Conservation (phyloP, 2,888 invertebrate species). For the Stenodera caucasica region DNA sequence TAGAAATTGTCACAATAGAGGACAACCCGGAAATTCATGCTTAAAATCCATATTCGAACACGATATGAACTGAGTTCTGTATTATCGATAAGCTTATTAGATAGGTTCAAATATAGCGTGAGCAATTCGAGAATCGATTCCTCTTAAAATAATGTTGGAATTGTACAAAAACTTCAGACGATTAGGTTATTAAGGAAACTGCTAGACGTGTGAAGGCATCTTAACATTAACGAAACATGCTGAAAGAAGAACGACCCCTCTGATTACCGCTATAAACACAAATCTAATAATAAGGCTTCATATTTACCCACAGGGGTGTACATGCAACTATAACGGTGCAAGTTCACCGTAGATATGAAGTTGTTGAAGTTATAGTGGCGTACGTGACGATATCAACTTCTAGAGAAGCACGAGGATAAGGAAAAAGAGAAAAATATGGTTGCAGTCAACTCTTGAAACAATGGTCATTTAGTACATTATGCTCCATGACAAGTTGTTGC, state of each 20-base stretch:
- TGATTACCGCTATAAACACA: background rate
- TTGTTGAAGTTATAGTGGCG: conserved; percentile 16
- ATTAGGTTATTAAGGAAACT: no score
- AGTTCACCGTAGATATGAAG: conserved; percentile 27
- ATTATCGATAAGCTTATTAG: conserved; percentile 44
- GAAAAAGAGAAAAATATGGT: background rate
- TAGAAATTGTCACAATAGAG: conserved; percentile 31
- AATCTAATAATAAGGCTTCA: conserved; percentile 10
- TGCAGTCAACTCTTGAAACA: conserved; percentile 31
- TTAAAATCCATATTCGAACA: conserved; percentile 43
- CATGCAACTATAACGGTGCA: background rate
- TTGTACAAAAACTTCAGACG: no score
- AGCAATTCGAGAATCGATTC: no score
- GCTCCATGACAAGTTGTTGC: conserved; percentile 30
- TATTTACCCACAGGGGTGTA: no score
- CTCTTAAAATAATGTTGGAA: no score
- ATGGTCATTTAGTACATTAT: conserved; percentile 36
- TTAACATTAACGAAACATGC: no score
- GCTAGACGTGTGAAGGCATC: no score
- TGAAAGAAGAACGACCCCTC: no score
- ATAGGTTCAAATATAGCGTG: no score
- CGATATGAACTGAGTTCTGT: conserved; percentile 36
- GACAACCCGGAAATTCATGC: conserved; percentile 35
- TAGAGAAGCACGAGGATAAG: background rate
- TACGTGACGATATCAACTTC: conserved; percentile 37